Evolutionary conservation across 2,113 vertebrate genomes (phyloP).

Genomic region (Macaca mulatta): DNA sequence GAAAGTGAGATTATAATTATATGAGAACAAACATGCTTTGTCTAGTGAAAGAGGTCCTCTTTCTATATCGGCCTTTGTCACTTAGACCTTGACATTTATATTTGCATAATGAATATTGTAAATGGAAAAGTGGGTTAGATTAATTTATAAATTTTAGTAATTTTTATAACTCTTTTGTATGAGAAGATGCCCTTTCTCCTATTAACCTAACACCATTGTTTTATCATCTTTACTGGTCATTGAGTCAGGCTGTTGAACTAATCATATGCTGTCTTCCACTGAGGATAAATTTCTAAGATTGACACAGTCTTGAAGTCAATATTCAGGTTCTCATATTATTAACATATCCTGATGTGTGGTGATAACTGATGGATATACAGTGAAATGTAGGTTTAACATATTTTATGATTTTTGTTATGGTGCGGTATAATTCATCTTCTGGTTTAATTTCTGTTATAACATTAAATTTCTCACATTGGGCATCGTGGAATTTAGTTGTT

Average conservation of each 20-base stretch:
- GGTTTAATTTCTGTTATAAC: slow-evolving; percentile 17
- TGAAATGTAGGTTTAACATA: background rate
- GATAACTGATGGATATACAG: background rate
- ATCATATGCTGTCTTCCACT: background rate
- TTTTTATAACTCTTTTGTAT: background rate
- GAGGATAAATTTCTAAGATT: background rate
- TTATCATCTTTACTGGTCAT: background rate
- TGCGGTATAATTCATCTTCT: slow-evolving; percentile 8
- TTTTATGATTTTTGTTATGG: slow-evolving; percentile 23
- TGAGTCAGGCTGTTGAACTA: background rate
- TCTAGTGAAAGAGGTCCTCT: slow-evolving; percentile 27
- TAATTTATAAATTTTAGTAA: slow-evolving; percentile 13
- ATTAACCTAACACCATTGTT: background rate
- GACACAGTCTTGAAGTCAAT: background rate
- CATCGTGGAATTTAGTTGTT: slow-evolving; percentile 21
- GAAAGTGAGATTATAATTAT: background rate
- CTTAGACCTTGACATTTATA: background rate
- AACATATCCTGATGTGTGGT: background rate
- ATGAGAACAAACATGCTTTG: background rate
- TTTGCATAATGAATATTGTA: background rate
- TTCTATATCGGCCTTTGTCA: background rate
- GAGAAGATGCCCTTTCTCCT: background rate
- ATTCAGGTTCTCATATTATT: slow-evolving; percentile 32
- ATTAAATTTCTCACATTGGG: background rate
- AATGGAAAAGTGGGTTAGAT: background rate